Conservation (phyloP, 2,797 vertebrate genomes). For the Silurus aristotelis region DNA sequence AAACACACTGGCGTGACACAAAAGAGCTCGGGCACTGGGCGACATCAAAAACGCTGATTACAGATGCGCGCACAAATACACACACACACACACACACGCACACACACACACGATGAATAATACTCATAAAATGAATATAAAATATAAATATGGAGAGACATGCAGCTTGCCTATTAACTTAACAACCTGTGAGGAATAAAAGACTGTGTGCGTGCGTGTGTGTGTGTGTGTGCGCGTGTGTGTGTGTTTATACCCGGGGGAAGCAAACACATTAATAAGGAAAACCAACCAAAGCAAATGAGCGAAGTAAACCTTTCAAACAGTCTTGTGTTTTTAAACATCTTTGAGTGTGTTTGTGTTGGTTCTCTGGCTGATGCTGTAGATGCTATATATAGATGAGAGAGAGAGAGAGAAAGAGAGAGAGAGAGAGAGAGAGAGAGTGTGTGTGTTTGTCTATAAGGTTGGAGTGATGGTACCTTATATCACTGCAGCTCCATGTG, state of each 20-base stretch:
- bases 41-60: slow-evolving; percentile 46
- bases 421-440: too few species aligned
- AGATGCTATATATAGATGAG: slow-evolving; percentile 25
- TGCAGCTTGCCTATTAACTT: slow-evolving; percentile 31
- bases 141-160: slow-evolving; percentile 25
- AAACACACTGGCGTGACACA: slow-evolving; percentile 28
- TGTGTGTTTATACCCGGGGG: background rate
- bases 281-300: slow-evolving; percentile 16
- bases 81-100: slow-evolving; percentile 17
- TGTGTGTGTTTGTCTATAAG: background rate
- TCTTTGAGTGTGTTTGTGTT: slow-evolving; percentile 1
- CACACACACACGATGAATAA: slow-evolving; percentile 28
- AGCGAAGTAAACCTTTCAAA: background rate
- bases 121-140: background rate
- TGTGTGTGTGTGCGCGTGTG: slow-evolving; percentile 15
- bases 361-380: background rate
- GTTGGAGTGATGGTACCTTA: slow-evolving; percentile 20
- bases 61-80: slow-evolving; percentile 5
- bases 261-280: background rate
- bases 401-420: too few species aligned
- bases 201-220: slow-evolving; percentile 2
- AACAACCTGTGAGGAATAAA: slow-evolving; percentile 8
- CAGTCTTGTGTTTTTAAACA: background rate
- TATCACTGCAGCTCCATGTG: background rate
- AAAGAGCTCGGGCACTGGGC: slow-evolving; percentile 31